These are phyloP conservation scores for Staurois parvus DNA, from an alignment of 2,797 vertebrate genomes.

Conservation along the genomic window DNA sequence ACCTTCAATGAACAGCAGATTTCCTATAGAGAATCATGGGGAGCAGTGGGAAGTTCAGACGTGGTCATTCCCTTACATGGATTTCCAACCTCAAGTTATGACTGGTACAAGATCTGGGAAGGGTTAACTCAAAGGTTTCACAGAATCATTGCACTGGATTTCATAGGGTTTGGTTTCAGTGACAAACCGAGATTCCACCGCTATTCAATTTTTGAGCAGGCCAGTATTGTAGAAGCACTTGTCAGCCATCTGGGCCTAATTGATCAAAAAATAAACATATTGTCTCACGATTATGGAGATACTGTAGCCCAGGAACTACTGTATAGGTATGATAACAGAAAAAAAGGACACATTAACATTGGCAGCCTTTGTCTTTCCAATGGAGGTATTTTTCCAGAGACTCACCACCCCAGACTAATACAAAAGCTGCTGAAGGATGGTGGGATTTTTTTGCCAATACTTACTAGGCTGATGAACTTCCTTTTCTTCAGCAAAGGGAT, in stretches of 20 bases:
- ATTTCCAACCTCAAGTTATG: constrained; percentile 94
- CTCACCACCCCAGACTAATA: constrained; percentile 83
- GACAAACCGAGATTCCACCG: constrained; percentile 94
- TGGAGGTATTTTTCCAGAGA: constrained; percentile 97
- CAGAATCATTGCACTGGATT: constrained; percentile 91
- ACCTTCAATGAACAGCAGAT: constrained; percentile 83
- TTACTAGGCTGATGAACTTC: constrained; percentile 88
- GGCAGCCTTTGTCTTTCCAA: constrained; percentile 96
- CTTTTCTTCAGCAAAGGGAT: constrained; percentile 87
- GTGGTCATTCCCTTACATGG: constrained; percentile 89
- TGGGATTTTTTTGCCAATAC: constrained; percentile 81
- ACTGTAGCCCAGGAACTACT: constrained; percentile 95
- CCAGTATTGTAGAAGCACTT: constrained; percentile 88
- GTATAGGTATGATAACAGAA: constrained; percentile 90
- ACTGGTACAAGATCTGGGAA: constrained; percentile 98
- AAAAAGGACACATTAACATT: constrained; percentile 85
- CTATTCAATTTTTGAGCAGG: constrained; percentile 97
- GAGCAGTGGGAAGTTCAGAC: constrained; percentile 89
- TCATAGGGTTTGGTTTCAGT: constrained; percentile 95
- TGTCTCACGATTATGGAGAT: constrained; percentile 94
- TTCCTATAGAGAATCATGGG: constrained; percentile 91
- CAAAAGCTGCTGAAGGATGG: constrained; percentile 94
- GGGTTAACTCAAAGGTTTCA: constrained; percentile 89
- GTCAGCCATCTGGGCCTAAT: constrained; percentile 82
- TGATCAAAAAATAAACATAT: constrained; percentile 85